phyloP scores from a whole-genome alignment of 2,113 vertebrate species.

The Grantiella picta region DNA sequence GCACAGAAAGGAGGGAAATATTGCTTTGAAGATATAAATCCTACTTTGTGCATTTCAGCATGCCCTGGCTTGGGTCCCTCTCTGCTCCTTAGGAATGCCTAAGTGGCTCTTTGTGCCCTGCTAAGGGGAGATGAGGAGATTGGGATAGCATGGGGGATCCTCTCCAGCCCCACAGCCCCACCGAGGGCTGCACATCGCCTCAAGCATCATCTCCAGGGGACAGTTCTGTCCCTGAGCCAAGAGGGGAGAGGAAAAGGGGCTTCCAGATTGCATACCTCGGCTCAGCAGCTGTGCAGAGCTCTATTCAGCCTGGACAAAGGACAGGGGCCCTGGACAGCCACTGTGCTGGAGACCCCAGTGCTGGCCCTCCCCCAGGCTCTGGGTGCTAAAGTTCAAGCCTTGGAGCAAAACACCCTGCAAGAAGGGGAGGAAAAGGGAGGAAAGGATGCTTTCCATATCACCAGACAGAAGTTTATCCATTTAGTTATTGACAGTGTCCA shows the following conservation, averaged over 20 bases:
- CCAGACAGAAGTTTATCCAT: neutral
- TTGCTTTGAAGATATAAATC: conserved; percentile 58
- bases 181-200: accelerated
- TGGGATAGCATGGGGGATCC: neutral
- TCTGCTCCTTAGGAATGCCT: neutral
- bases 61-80: conserved; percentile 5
- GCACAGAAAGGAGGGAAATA: neutral
- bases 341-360: accelerated
- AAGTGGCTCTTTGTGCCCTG: neutral
- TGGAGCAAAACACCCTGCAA: neutral
- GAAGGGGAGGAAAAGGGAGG: neutral
- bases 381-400: neutral
- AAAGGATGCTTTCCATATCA: neutral
- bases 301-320: conserved; percentile 18
- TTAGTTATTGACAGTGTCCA: neutral
- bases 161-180: neutral
- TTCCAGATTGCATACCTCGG: neutral
- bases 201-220: neutral
- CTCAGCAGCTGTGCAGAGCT: neutral
- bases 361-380: neutral
- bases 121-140: neutral
- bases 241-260: neutral
- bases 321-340: neutral
- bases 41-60: conserved; percentile 40
- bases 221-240: neutral